These are phyloP conservation scores for Perccottus glenii DNA, from an alignment of 2,113 vertebrate genomes.

Conservation along the genomic window DNA sequence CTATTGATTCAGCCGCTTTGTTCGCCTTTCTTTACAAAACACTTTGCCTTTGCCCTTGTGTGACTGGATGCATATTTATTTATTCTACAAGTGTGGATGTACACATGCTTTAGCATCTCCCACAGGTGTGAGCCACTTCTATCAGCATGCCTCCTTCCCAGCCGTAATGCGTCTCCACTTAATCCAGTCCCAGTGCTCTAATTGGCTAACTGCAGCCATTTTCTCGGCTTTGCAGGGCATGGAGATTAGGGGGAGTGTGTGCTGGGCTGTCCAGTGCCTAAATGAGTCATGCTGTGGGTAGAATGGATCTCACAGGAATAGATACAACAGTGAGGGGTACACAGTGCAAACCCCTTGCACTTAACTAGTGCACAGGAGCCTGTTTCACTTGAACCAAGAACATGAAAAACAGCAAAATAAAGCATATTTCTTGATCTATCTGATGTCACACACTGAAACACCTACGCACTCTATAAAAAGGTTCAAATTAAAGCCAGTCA, in stretches of 20 bases:
- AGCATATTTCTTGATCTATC: not conserved
- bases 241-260: conserved; percentile 56
- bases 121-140: conserved; percentile 4
- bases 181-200: conserved; percentile 66
- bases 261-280: conserved; percentile 38
- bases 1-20: conserved; percentile 54
- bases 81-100: conserved; percentile 19
- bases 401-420: not conserved
- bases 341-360: not conserved
- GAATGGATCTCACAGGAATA: conserved; percentile 35
- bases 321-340: conserved; percentile 9
- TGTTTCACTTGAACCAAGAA: not conserved
- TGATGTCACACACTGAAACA: conserved; percentile 19
- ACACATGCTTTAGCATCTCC: conserved; percentile 10
- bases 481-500: conserved; percentile 10
- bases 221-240: conserved; percentile 55
- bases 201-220: conserved; percentile 67
- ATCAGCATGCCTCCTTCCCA: conserved; percentile 29
- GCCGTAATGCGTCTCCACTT: conserved; percentile 39
- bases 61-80: conserved; percentile 18
- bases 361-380: conserved; percentile 2
- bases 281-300: conserved; percentile 58
- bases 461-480: conserved; percentile 1
- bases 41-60: conserved; percentile 29
- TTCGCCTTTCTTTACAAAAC: conserved; percentile 46